These are phyloP conservation scores for Tragelaphus strepsiceros DNA, from an alignment of 2,113 vertebrate species.

Conservation along the genomic window DNA sequence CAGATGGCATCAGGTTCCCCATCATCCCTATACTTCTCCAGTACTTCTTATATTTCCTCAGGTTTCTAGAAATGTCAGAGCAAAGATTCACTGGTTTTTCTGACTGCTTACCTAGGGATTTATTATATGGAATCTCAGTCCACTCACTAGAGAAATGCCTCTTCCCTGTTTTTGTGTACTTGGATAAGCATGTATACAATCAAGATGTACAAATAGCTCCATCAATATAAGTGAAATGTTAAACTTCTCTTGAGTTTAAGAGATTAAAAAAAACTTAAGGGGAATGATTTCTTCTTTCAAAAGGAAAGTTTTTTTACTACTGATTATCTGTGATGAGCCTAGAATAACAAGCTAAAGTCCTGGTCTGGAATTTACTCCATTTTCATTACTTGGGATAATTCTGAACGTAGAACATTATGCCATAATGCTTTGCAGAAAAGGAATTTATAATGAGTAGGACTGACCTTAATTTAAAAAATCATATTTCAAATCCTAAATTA, in stretches of 20 bases:
- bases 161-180: background rate
- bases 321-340: conserved; percentile 23
- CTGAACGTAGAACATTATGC: conserved; percentile 24
- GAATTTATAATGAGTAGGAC: background rate
- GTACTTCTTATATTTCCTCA: conserved; percentile 38
- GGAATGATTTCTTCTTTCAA: background rate
- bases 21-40: background rate
- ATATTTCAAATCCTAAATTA: conserved; percentile 47
- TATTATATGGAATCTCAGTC: background rate
- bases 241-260: conserved; percentile 39
- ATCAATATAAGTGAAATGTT: conserved; percentile 42
- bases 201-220: background rate
- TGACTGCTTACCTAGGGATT: background rate
- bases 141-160: conserved; percentile 29
- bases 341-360: conserved; percentile 29
- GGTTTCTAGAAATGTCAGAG: conserved; percentile 55
- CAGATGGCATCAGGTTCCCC: conserved; percentile 61
- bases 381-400: conserved; percentile 33
- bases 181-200: conserved; percentile 39
- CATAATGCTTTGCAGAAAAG: conserved; percentile 38
- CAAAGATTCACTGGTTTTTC: conserved; percentile 36
- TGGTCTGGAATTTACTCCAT: background rate
- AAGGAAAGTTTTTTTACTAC: background rate
- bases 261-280: background rate
- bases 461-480: conserved; percentile 27